These are phyloP conservation scores for Gavialis gangeticus DNA, from an alignment of 2,113 vertebrate genomes.

Conservation along the genomic window DNA sequence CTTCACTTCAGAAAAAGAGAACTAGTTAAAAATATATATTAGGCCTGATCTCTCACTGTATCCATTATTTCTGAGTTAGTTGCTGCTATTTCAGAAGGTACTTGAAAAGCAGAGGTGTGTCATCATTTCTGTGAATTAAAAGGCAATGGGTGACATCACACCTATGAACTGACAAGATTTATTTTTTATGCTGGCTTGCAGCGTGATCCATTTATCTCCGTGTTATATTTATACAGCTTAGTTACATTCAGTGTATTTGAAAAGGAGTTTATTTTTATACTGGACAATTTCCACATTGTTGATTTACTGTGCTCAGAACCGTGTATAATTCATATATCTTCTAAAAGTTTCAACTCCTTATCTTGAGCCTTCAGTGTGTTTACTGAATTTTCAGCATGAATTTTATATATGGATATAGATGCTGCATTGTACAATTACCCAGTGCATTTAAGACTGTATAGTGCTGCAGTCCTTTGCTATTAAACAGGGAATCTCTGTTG, in stretches of 20 bases:
- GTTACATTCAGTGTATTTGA: neutral
- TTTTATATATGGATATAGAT: slow-evolving; percentile 9
- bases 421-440: neutral
- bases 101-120: slow-evolving; percentile 4
- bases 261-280: slow-evolving; percentile 27
- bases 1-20: neutral
- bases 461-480: neutral
- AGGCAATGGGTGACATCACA: neutral
- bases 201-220: slow-evolving; percentile 12
- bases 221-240: neutral
- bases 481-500: neutral
- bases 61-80: neutral
- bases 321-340: slow-evolving; percentile 39
- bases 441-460: neutral
- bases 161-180: neutral
- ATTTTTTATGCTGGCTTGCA: neutral
- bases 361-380: slow-evolving; percentile 30
- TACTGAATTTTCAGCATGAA: slow-evolving; percentile 9
- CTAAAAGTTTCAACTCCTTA: slow-evolving; percentile 38
- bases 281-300: slow-evolving; percentile 31
- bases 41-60: neutral
- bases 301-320: slow-evolving; percentile 40
- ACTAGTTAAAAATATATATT: neutral
- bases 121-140: neutral
- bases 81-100: neutral